These are phyloP conservation scores for Paralvinella palmiformis DNA, from an alignment of 1,140 invertebrate genomes.

Conservation along the genomic window DNA sequence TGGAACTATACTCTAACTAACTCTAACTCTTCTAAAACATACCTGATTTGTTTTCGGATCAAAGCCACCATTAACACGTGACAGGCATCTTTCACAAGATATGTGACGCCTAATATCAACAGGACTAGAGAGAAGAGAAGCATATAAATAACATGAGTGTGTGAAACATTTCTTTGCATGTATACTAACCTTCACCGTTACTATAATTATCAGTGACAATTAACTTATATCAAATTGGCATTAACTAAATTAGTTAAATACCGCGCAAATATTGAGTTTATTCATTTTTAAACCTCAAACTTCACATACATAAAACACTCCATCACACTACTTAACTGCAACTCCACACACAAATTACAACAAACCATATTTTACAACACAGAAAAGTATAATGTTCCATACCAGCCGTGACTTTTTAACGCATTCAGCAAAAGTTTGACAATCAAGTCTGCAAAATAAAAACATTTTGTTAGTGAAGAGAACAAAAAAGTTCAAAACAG, in stretches of 20 bases:
- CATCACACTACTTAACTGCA: too few species aligned
- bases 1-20: background rate
- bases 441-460: slow-evolving; percentile 61
- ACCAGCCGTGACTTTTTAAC: slow-evolving; percentile 79
- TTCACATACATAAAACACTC: too few species aligned
- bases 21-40: slow-evolving; percentile 20
- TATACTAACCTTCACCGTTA: slow-evolving; percentile 20
- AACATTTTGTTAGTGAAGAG: too few species aligned
- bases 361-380: slow-evolving; percentile 11
- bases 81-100: slow-evolving; percentile 83
- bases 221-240: too few species aligned
- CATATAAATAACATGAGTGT: slow-evolving; percentile 26
- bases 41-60: slow-evolving; percentile 83
- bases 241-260: too few species aligned
- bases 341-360: too few species aligned
- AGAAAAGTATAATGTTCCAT: slow-evolving; percentile 36
- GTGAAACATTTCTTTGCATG: slow-evolving; percentile 22
- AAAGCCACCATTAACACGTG: slow-evolving; percentile 80
- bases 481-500: too few species aligned
- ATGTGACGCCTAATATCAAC: slow-evolving; percentile 81
- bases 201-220: slow-evolving; percentile 14
- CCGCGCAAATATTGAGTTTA: too few species aligned
- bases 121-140: slow-evolving; percentile 57
- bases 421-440: slow-evolving; percentile 79
- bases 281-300: too few species aligned